Evolutionary conservation across 1,140 invertebrate species (phyloP), one percentile per base, ranked within the genome.

Genomic region (Pararge aegeria): DNA sequence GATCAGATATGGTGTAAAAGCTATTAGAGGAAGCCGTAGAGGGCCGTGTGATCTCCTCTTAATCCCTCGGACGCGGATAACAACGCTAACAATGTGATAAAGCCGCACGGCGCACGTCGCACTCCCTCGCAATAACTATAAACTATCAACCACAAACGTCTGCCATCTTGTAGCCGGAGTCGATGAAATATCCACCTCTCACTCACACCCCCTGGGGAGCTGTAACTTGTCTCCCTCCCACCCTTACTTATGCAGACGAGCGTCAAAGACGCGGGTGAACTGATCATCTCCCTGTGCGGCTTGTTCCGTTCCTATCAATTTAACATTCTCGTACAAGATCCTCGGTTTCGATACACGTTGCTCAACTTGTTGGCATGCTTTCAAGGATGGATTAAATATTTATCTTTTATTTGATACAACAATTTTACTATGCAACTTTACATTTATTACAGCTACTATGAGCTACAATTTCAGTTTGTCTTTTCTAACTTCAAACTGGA

Each of bases 61-160:
- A 87, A 87, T 89, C 82, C 81, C 67, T 68, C 79, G 82, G 72
- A 85, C 82, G 71, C 74, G 80, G 83, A 81, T 85, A 83, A 87
- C 83, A 85, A 73, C 80, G 80, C 75, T 89, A 86, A 89, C 86
- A 86, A 87, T 80, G 84, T 85, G 84, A 87, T 87, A 87, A 86
- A 89, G 72, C 81, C 76, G 73, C 72, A 70, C 70, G 70, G 74
- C 74, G 78, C 78, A 82, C 83, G 75, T 80, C 77, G 78, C 80
- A 73, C 79, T 76, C 78, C 67, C 81, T 87, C 82, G 82, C 81
- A 86, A 89, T 89, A 89, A 87, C 86, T 87, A 89, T 89, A 87
- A 87, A 89, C 84, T 89, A 89, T 86, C 86, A 83, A 80, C 86
- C 83, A 74, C 86, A 87, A 89, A 86, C 78, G 82, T 84, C 86